A percentile compares a stretch with the other conserved stretches of the same genome.
These are phyloP conservation scores for Porites evermanni DNA, from an alignment of 92 coral and sea anemone species.

Conservation along the genomic window DNA sequence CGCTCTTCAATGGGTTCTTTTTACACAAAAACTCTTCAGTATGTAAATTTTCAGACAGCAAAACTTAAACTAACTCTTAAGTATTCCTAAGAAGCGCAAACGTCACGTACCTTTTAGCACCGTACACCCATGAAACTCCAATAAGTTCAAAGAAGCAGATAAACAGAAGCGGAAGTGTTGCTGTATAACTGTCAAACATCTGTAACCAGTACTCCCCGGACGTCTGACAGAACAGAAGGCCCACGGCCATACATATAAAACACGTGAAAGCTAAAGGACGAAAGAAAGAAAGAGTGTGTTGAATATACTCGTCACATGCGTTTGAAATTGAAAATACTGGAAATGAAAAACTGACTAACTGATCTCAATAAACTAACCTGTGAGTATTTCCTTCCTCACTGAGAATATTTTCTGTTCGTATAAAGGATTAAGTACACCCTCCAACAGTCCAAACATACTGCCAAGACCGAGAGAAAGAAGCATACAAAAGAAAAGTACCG, in stretches of 20 bases:
- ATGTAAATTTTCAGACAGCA: no score
- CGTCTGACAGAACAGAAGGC: slow-evolving; percentile 82
- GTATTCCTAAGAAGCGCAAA: background rate
- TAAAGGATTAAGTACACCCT: slow-evolving; percentile 85
- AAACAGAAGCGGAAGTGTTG: slow-evolving; percentile 71
- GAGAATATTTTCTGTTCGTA: slow-evolving; percentile 78
- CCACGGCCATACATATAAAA: slow-evolving; percentile 61
- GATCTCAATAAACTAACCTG: slow-evolving; percentile 58
- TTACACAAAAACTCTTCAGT: no score
- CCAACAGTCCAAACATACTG: slow-evolving; percentile 90
- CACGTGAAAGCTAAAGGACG: slow-evolving; percentile 62
- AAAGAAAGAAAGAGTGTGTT: background rate
- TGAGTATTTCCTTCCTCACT: slow-evolving; percentile 75
- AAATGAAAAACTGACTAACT: background rate
- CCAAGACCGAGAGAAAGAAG: slow-evolving; percentile 88
- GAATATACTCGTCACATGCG: background rate
- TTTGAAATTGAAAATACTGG: no score
- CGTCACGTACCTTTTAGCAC: slow-evolving; percentile 72
- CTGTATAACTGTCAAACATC: slow-evolving; percentile 83
- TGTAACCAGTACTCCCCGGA: slow-evolving; percentile 96
- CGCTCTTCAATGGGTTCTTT: no score
- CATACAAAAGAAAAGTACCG: slow-evolving; percentile 90
- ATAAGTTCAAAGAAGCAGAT: slow-evolving; percentile 81
- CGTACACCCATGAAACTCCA: slow-evolving; percentile 82
- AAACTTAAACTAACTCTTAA: no score